These are phyloP conservation scores for Oryctes rhinoceros DNA, from an alignment of 1,140 invertebrate genomes.

Conservation along the genomic window DNA sequence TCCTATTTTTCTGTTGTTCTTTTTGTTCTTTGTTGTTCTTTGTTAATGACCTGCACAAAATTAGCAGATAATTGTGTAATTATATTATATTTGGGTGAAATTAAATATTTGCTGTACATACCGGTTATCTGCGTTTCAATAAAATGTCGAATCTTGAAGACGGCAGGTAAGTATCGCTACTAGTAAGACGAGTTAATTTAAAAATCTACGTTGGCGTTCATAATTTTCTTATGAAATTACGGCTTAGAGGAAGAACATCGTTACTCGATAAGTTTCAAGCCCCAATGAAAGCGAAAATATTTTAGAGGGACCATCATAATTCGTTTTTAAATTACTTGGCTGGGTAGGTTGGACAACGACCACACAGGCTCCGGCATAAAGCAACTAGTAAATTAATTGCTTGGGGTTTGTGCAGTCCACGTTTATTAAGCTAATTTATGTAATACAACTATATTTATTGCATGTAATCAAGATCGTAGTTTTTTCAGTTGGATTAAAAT, in stretches of 20 bases:
- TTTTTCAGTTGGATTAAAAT: conserved; percentile 4
- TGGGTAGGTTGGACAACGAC: conserved; percentile 32
- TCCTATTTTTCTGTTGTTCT: too few relatives aligned
- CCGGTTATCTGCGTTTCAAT: too few relatives aligned
- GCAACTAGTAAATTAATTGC: conserved; percentile 30
- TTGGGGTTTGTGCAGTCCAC: conserved; percentile 21
- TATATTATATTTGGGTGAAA: too few relatives aligned
- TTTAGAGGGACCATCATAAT: conserved; percentile 31
- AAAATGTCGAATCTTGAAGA: too few relatives aligned
- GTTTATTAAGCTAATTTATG: conserved; percentile 33
- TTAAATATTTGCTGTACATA: too few relatives aligned
- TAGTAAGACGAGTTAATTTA: conserved; percentile 1
- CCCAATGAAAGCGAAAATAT: conserved; percentile 26
- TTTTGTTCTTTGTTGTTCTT: too few relatives aligned
- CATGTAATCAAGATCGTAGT: conserved; percentile 17
- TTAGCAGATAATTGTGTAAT: too few relatives aligned
- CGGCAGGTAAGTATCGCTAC: neutral
- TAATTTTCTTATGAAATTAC: neutral
- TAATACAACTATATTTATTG: conserved; percentile 36
- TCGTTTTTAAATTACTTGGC: conserved; percentile 21
- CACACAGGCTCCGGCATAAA: conserved; percentile 3
- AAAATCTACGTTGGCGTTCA: conserved; percentile 3
- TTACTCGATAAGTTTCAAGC: conserved; percentile 13
- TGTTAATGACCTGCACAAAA: too few relatives aligned
- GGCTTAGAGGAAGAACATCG: neutral